Evolutionary conservation across 23 tunicate genomes (phyloP), one percentile per base, ranked within the genome.

Genomic region (Trididemnum miniatum): DNA sequence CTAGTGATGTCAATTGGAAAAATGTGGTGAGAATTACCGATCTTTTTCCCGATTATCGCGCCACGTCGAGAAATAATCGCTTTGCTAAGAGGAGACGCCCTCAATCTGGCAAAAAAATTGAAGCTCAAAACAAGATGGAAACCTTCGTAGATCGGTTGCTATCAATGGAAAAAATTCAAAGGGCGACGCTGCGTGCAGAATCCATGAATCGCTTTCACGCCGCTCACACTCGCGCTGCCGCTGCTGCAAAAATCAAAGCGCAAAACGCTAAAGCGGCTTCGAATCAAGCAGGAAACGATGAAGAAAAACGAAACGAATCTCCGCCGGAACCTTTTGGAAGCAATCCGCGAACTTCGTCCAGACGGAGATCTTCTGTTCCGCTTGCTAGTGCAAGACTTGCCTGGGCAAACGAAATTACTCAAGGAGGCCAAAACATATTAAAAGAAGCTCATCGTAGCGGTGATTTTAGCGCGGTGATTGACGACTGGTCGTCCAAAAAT

Each of bases 361-460:
- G 83, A 3, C 65, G 89, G 0, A 77, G 89, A 49, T 60, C 72
- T 1, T 85, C 89, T 20, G 51, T 60, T 12, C 77, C 89, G 51
- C 32, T 31, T 30, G 51, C 54, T 1, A 77, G 51, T 51, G 38
- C 73, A 35, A 82, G 89, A 24, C 65, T 77, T 27, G 89, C 89
- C 23, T 85, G 89, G 89, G 89, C 78, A 4, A 77, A 81, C 22
- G 77, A 85, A 35, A 72, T 66, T 0, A 34, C 72, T 26, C 83
- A 76, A 31, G 83, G 77, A 5, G 89, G 77, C 26, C 44, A 77
- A 1, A 84, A 77, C 40, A 63, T 74, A 1, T 31, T 85, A 36
- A 65, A 85, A 27, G 83, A 66, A 22, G 89, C 89, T 22, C 60
- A 80, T 59, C 37, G 79, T 28, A 66, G 66, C 57, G 89, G 89